Base-by-base conservation (phyloP, 2,797 vertebrate species). In the Anabas testudineus region DNA sequence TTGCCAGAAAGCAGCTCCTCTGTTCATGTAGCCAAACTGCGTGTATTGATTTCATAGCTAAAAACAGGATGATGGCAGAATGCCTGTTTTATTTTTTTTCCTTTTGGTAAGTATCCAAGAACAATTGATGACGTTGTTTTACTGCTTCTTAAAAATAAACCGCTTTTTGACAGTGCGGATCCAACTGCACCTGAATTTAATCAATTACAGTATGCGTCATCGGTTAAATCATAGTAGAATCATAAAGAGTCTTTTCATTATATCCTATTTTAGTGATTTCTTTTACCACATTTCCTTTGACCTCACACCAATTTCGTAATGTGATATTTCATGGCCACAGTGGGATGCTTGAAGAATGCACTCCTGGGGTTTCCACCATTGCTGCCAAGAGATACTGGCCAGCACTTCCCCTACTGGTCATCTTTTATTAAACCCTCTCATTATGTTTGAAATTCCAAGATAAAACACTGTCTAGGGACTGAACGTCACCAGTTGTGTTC, bases 41-140 rank as follows among this genome's bases (percentile, higher is more conserved):
- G 68, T 63, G 69, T 68, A 87, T 88, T 76, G 82, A 89, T 91
- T 85, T 81, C 60, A 88, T 81, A 78, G 81, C 73, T 87, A 74
- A 76, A 89, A 79, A 83, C 75, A 74, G 77, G 72, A 55, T 56
- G 63, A 71, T 81, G 82, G 78, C 81, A 74, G 61, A 60, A 60
- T 62, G 79, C 67, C 81, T 71, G 26, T 57, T 81, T 74, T 52
- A 69, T 71, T 78, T 53, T 71, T 78, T 53, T 74, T 74, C 39
- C 60, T 71, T 76, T 82, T 78, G 78, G 78, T 67, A 76, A 80
- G 76, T 62, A 53, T 81, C 87, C 84, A 85, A 90, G 64, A 88
- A 80, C 65, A 81, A 61, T 46, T 58, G 76, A 89, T 64, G 74
- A 73, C 81, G 65, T 46, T 58, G 53, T 67, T 80, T 74, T 56